Evolutionary conservation across 2,888 invertebrate genomes (phyloP), one percentile per base, ranked within the genome.

Genomic region (Athripsodes cinereus): DNA sequence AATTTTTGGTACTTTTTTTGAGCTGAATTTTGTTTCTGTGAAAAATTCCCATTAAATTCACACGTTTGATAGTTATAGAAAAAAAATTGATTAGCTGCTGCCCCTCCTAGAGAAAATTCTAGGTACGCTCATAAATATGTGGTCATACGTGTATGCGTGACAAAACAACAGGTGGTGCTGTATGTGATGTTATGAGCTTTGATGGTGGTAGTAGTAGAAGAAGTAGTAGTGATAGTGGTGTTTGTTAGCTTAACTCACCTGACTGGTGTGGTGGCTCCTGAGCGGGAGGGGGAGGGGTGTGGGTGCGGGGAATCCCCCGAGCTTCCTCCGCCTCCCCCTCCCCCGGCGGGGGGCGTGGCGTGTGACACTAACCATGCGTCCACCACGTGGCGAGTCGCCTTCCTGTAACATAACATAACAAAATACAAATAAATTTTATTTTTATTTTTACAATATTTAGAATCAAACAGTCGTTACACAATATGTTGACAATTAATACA

Each of bases 351-450:
- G 64, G 86, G 86, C 57, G 90, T 89, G 65, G 92, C 90, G 74
- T 93, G 93, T 8, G 92, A 88, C 64, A 94, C 87, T 68, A 96
- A 78, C 96, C 96, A 96, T 66, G 90, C 86, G 74, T 96, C 95
- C 67, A 96, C 92, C 70, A 94, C 90, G 71, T 92, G 91, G 66
- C 94, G 84, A 65, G 93, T 91, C 66, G 92, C 95, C 80, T 96
- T 95, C 75, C 95, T 92, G 76, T 65, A 73, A 69, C 58, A 60
- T 63, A 66, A 65, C n/a, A n/a, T n/a, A n/a, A n/a, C n/a, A n/a
- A n/a, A n/a, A n/a, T n/a, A n/a, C n/a, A n/a, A n/a, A n/a, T n/a
- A n/a, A n/a, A n/a, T n/a, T n/a, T n/a, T n/a, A n/a, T n/a, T n/a
- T n/a, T n/a, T n/a, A n/a, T n/a, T n/a, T n/a, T n/a, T n/a, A n/a